A percentile compares a stretch with the other conserved stretches of the same genome.
These are phyloP conservation scores for Fistularia tabacaria DNA, from an alignment of 2,797 vertebrate species.

Conservation along the genomic window DNA sequence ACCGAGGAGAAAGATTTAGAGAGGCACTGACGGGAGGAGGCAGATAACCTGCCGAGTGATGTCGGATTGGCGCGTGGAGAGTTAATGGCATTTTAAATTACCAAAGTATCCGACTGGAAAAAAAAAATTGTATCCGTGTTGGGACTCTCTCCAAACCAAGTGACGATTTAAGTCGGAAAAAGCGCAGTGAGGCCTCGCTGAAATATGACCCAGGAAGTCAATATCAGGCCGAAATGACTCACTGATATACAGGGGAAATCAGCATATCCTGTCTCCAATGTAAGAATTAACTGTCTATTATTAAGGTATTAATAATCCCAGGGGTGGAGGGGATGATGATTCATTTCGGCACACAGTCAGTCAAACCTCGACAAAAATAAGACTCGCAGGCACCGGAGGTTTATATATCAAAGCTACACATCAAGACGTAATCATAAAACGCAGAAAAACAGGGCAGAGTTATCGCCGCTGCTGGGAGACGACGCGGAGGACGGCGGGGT, in stretches of 20 bases:
- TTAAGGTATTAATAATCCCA: slow-evolving; percentile 59
- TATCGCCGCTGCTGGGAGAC: slow-evolving; percentile 15
- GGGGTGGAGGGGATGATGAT: slow-evolving; percentile 47
- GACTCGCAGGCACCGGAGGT: slow-evolving; percentile 49
- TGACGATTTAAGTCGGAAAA: slow-evolving; percentile 36
- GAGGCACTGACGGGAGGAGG: slow-evolving; percentile 16
- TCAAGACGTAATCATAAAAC: slow-evolving; percentile 57
- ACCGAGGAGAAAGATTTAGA: slow-evolving; percentile 26
- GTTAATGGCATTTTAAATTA: slow-evolving; percentile 20
- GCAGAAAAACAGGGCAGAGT: slow-evolving; percentile 5
- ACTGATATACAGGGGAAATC: slow-evolving; percentile 45
- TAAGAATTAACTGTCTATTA: slow-evolving; percentile 63
- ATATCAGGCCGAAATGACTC: slow-evolving; percentile 53
- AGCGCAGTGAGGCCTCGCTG: slow-evolving; percentile 17
- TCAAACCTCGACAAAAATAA: slow-evolving; percentile 41
- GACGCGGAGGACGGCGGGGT: neutral
- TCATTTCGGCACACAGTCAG: slow-evolving; percentile 47
- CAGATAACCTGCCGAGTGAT: slow-evolving; percentile 47
- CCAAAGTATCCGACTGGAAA: neutral
- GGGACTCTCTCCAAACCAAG: slow-evolving; percentile 11
- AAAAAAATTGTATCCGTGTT: neutral
- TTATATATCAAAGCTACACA: slow-evolving; percentile 56
- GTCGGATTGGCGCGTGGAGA: slow-evolving; percentile 28
- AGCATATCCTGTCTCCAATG: slow-evolving; percentile 38
- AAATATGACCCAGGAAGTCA: slow-evolving; percentile 46